Evolutionary conservation across 2,113 vertebrate species (phyloP).

Genomic region (Eira barbara): DNA sequence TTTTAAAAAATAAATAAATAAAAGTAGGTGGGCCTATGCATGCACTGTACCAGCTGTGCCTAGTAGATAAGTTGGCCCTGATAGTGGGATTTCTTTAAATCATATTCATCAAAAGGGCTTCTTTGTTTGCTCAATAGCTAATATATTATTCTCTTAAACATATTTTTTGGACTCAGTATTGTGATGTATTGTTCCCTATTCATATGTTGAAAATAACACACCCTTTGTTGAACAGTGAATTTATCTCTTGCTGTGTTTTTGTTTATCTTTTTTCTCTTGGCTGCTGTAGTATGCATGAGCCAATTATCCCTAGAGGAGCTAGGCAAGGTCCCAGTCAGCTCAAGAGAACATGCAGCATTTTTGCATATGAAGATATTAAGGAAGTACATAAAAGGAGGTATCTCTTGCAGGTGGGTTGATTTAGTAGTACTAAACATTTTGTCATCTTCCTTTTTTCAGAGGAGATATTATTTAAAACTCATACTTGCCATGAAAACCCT

Average conservation of each 20-base stretch:
- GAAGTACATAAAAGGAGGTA: slow-evolving; percentile 99
- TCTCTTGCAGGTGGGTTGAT: slow-evolving; percentile 90
- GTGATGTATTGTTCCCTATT: not conserved
- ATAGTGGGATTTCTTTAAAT: not conserved
- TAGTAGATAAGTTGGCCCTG: not conserved
- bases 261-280: not conserved
- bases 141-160: not conserved
- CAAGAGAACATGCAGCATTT: slow-evolving; percentile 97
- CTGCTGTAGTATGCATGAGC: slow-evolving; percentile 91
- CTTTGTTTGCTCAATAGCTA: not conserved
- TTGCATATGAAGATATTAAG: slow-evolving; percentile 98
- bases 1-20: not conserved
- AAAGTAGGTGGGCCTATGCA: not conserved
- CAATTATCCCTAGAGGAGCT: slow-evolving; percentile 97
- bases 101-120: not conserved
- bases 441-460: not conserved
- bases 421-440: not conserved
- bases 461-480: not conserved
- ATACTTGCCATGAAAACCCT: not conserved
- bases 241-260: not conserved
- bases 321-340: slow-evolving; percentile 96
- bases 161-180: not conserved
- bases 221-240: not conserved
- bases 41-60: not conserved
- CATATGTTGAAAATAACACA: not conserved